Conservation (phyloP, 1,140 invertebrate species). For the Frieseomelitta varia region DNA sequence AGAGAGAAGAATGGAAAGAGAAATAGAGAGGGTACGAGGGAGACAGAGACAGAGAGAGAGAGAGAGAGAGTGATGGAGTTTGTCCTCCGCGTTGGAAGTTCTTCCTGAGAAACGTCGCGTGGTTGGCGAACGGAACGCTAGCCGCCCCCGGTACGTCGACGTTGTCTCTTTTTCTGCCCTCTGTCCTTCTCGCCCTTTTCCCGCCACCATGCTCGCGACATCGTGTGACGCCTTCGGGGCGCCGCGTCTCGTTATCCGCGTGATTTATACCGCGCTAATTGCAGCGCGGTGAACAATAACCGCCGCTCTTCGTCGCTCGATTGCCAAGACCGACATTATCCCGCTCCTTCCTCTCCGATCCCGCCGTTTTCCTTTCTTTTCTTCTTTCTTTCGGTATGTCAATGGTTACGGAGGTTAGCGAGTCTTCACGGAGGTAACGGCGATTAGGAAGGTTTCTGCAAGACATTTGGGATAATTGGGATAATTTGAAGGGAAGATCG, state of each 20-base stretch:
- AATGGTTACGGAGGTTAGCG: neutral
- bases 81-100: constrained; percentile 72
- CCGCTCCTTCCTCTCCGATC: neutral
- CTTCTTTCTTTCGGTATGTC: neutral
- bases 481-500: neutral
- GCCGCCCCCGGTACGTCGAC: constrained; percentile 55
- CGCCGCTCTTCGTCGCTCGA: constrained; percentile 37
- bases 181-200: constrained; percentile 38
- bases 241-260: constrained; percentile 80
- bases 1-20: constrained; percentile 31
- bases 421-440: no score
- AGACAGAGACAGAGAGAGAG: neutral
- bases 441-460: neutral
- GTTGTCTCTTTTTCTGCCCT: constrained; percentile 43
- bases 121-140: constrained; percentile 60
- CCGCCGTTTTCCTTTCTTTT: no score
- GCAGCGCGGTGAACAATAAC: constrained; percentile 77
- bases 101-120: constrained; percentile 61
- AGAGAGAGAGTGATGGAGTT: constrained; percentile 56
- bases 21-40: neutral
- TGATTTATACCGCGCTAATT: constrained; percentile 82
- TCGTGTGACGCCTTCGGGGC: constrained; percentile 79
- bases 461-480: neutral
- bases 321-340: constrained; percentile 26
- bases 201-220: constrained; percentile 59